These are phyloP conservation scores for Ceratothoa steindachneri DNA, from an alignment of 2,888 invertebrate species.

Conservation along the genomic window DNA sequence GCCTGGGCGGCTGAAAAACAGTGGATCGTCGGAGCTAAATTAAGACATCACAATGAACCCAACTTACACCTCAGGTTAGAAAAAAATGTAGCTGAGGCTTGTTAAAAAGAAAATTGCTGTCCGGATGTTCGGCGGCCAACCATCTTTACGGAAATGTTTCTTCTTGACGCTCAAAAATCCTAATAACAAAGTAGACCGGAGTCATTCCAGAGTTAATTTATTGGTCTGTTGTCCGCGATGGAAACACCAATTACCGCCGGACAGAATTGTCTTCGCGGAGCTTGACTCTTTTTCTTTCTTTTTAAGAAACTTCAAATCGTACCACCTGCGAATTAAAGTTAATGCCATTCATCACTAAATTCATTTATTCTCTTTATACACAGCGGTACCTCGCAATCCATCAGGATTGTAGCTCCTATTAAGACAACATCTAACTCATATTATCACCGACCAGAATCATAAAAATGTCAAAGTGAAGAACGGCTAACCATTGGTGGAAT, in stretches of 20 bases:
- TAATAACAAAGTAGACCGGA: not conserved
- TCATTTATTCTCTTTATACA: not conserved
- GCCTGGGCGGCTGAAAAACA: no score
- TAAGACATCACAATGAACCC: not conserved
- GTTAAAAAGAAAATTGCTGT: not conserved
- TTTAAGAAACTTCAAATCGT: no score
- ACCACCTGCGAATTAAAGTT: not conserved
- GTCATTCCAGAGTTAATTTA: not conserved
- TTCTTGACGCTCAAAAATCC: not conserved
- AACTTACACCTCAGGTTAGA: not conserved
- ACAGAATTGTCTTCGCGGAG: not conserved
- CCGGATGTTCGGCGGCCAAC: not conserved
- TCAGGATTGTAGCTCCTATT: not conserved
- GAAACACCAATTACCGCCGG: not conserved
- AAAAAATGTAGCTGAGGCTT: not conserved
- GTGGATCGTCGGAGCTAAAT: not conserved
- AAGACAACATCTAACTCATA: slow-evolving; percentile 5
- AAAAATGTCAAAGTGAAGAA: slow-evolving; percentile 10
- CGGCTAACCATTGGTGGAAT: not conserved
- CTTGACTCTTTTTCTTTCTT: no score
- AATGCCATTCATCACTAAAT: not conserved
- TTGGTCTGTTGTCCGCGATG: not conserved
- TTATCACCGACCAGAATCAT: not conserved
- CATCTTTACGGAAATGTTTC: not conserved
- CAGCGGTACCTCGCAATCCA: not conserved